Percentiles rank a stretch among this genome's conserved stretches.
Conservation (phyloP, 2,888 invertebrate genomes). For the Notodonta dromedarius region DNA sequence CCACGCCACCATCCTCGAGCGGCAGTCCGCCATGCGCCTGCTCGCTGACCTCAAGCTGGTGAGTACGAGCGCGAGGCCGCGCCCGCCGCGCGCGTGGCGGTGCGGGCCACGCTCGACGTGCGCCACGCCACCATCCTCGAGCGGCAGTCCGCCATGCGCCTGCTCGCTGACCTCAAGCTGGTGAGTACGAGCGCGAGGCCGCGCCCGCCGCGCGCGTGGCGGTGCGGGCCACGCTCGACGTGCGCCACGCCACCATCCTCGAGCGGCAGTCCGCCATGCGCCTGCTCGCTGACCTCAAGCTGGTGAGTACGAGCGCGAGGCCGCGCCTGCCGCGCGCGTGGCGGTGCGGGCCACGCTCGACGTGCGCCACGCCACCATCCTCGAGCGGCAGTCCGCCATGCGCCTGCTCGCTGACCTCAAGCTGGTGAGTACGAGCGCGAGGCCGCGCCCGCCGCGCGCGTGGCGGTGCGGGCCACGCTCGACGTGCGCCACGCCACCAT, state of each 20-base stretch:
- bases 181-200: slow-evolving; percentile 70
- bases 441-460: slow-evolving; percentile 51
- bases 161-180: slow-evolving; percentile 74
- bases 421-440: slow-evolving; percentile 76
- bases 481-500: slow-evolving; percentile 86
- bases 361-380: slow-evolving; percentile 86
- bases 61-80: slow-evolving; percentile 69
- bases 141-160: slow-evolving; percentile 80
- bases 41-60: slow-evolving; percentile 75
- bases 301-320: slow-evolving; percentile 73
- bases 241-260: slow-evolving; percentile 87
- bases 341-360: slow-evolving; percentile 82
- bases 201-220: slow-evolving; percentile 58
- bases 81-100: slow-evolving; percentile 62
- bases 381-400: slow-evolving; percentile 86
- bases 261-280: slow-evolving; percentile 85
- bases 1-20: slow-evolving; percentile 88
- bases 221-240: slow-evolving; percentile 82
- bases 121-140: slow-evolving; percentile 88
- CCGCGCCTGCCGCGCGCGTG: slow-evolving; percentile 58
- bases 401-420: slow-evolving; percentile 71
- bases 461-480: slow-evolving; percentile 81
- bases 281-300: slow-evolving; percentile 71
- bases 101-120: slow-evolving; percentile 83
- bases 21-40: slow-evolving; percentile 81